phyloP scores from a whole-genome alignment of 2,797 vertebrate species.

The Avahi laniger region DNA sequence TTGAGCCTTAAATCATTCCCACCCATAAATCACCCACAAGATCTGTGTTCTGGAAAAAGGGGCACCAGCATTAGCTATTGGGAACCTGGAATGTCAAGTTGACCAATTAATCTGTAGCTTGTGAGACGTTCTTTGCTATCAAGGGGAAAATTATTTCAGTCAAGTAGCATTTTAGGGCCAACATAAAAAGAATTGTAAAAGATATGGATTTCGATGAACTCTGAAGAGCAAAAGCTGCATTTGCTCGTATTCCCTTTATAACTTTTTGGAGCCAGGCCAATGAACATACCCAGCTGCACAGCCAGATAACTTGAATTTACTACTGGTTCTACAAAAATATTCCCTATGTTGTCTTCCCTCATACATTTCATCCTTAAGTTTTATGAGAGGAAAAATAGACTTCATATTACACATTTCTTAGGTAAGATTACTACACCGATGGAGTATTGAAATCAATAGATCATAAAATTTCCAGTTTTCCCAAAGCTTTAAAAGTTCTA shows the following conservation, averaged over 20 bases:
- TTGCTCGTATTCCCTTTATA: slow-evolving; percentile 54
- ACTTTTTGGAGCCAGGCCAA: slow-evolving; percentile 59
- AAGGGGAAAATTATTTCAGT: slow-evolving; percentile 62
- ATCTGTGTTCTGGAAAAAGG: slow-evolving; percentile 10
- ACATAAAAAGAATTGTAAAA: slow-evolving; percentile 72
- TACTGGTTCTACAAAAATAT: slow-evolving; percentile 41
- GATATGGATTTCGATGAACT: slow-evolving; percentile 65
- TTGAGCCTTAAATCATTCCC: slow-evolving; percentile 65
- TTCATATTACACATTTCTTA: slow-evolving; percentile 44
- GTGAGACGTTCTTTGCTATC: slow-evolving; percentile 49
- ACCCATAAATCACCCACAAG: slow-evolving; percentile 44
- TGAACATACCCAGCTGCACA: slow-evolving; percentile 42
- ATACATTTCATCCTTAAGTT: slow-evolving; percentile 59
- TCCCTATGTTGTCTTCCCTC: slow-evolving; percentile 66
- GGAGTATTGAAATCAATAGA: slow-evolving; percentile 33
- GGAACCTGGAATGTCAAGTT: slow-evolving; percentile 56
- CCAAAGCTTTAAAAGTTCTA: slow-evolving; percentile 27
- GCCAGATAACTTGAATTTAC: slow-evolving; percentile 57
- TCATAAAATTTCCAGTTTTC: slow-evolving; percentile 56
- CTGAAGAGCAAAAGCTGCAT: slow-evolving; percentile 37
- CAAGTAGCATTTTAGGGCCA: slow-evolving; percentile 67
- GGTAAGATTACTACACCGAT: not conserved
- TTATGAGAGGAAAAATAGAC: slow-evolving; percentile 64
- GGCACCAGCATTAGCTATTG: not conserved
- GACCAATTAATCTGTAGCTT: slow-evolving; percentile 55